Evolutionary conservation across 2,797 vertebrate species (phyloP).

Genomic region (Myripristis murdjan): DNA sequence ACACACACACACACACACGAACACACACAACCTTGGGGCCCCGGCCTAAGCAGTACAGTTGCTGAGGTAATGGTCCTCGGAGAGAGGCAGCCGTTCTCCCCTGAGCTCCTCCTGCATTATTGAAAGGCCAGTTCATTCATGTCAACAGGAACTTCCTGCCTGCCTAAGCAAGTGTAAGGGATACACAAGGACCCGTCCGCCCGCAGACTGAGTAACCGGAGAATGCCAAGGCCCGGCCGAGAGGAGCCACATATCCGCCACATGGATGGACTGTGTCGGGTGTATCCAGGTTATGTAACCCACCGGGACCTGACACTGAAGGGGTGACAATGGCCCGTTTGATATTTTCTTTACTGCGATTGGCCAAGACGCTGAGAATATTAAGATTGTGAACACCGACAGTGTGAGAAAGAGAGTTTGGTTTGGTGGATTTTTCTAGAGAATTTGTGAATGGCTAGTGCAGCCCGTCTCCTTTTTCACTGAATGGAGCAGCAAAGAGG

Average conservation of each 20-base stretch:
- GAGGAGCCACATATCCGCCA: slow-evolving; percentile 67
- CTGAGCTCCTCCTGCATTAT: slow-evolving; percentile 75
- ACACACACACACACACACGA: slow-evolving; percentile 26
- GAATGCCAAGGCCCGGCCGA: slow-evolving; percentile 65
- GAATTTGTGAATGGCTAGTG: slow-evolving; percentile 38
- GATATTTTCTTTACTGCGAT: slow-evolving; percentile 44
- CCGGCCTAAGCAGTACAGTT: slow-evolving; percentile 62
- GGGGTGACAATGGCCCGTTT: slow-evolving; percentile 45
- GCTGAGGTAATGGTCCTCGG: slow-evolving; percentile 72
- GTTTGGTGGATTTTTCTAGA: slow-evolving; percentile 31
- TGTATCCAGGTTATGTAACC: slow-evolving; percentile 42
- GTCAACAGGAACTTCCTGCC: slow-evolving; percentile 81
- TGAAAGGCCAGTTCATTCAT: slow-evolving; percentile 78
- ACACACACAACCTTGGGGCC: slow-evolving; percentile 9
- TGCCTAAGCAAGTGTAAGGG: slow-evolving; percentile 75
- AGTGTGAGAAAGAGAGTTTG: slow-evolving; percentile 9
- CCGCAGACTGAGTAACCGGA: slow-evolving; percentile 68
- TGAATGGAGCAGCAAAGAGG: slow-evolving; percentile 26
- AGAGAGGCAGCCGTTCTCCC: slow-evolving; percentile 61
- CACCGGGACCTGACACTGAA: slow-evolving; percentile 34
- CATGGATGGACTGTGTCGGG: slow-evolving; percentile 1
- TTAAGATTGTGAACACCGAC: neutral
- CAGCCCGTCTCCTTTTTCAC: slow-evolving; percentile 10
- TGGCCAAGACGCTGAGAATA: slow-evolving; percentile 31
- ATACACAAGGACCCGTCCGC: slow-evolving; percentile 68